Evolutionary conservation across 2,888 invertebrate species (phyloP), one percentile per base, ranked within the genome.

Genomic region (Drosophila gaucha): DNA sequence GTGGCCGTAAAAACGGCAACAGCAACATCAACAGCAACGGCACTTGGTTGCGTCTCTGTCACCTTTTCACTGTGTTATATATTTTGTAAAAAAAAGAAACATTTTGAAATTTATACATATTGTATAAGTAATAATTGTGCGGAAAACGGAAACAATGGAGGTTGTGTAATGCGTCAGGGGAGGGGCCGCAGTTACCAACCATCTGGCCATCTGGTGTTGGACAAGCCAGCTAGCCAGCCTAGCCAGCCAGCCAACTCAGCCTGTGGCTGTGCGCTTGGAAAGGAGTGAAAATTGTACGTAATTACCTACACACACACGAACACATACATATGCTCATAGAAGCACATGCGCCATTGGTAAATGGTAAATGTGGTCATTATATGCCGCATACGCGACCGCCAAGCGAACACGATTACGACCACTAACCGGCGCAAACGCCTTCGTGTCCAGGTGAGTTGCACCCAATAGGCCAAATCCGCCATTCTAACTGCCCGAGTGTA

Each of bases 101-200:
- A 41, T 52, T 60, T 67, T 54, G 16, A 83, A 83, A 88, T 88
- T 84, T 88, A 88, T 80, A 82, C 86, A 85, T 87, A 87, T 83
- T 83, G 87, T 86, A 72, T 87, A 83, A 73, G 84, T 89, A 89
- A 89, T 86, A 89, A 89, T 86, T 89, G 85, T 89, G 83, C 86
- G 85, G 85, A 86, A 86, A 87, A 89, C 89, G 89, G 89, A 86
- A 86, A 86, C 89, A 86, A 86, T 86, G 85, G 85, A 89, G 80
- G 83, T 88, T 88, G 89, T 87, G 85, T 79, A 87, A 86, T 88
- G 84, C 80, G 68, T 79, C 83, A 65, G 58, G 73, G 86, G 86
- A 65, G 79, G 59, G 60, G 57, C 60, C 54, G 20, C 38, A 36
- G 30, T 31, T 47, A 35, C 41, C 62, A 39, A 20, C 36, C 20